Base-by-base conservation (phyloP, 1,140 invertebrate genomes). In the Drosophila baimaii region DNA sequence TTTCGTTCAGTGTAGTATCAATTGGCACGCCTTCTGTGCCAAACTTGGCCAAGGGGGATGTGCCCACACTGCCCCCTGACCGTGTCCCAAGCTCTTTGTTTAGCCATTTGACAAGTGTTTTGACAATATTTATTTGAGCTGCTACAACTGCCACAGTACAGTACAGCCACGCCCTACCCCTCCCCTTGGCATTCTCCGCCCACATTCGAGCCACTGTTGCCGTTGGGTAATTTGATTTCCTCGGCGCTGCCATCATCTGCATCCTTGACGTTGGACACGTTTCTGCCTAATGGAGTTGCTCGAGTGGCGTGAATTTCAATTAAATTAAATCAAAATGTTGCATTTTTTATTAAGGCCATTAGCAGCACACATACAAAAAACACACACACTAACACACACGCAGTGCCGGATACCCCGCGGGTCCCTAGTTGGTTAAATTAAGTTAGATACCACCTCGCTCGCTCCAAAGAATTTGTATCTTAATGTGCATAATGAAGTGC, bases 301-400 rank as follows among this genome's bases (percentile, higher is more conserved):
- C 80, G 84, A 89, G 84, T 89, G 80, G 84, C 84, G 84, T 89
- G 84, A 89, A 89, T 89, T 89, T 89, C 85, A 89, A 89, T 89
- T 89, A 74, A 89, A 89, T 89, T 89, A 89, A 89, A 89, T 89
- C 84, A 89, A 89, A 89, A 89, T 89, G 84, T 89, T 84, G 80
- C 84, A 89, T 89, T 89, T 89, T 89, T 89, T 89, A 89, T 89
- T 89, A 84, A 85, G 84, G 47, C 84, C 84, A 89, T 89, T 89
- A 89, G 79, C 70, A 66, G 65, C 52, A 66, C 52, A 61, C 31
- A 63, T n/a, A n/a, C n/a, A n/a, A n/a, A n/a, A n/a, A n/a, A n/a
- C 73, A 47, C 59, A 41, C 43, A 17, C 33, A 12, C n/a, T n/a
- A n/a, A n/a, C 33, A 15, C 33, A 17, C 21, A 25, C 13, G 17